These are phyloP conservation scores for Lysandra coridon DNA, from an alignment of 2,888 invertebrate species.

Conservation along the genomic window DNA sequence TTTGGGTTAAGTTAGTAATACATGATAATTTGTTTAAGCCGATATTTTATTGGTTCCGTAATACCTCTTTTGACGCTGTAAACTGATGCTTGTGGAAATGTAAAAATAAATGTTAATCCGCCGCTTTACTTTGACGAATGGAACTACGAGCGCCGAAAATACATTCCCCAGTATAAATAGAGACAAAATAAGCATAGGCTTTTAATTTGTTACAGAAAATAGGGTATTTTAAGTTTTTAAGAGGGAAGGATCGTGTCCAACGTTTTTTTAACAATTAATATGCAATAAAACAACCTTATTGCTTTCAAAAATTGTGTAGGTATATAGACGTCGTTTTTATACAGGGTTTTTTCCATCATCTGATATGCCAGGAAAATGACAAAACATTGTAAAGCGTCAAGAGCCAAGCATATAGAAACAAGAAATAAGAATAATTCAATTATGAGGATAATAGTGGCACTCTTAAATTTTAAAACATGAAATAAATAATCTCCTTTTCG, in stretches of 20 bases:
- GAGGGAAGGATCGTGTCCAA: neutral
- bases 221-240: neutral
- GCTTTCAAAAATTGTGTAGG: no score
- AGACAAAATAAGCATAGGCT: neutral
- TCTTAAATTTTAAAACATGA: neutral
- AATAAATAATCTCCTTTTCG: neutral
- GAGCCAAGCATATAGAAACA: no score
- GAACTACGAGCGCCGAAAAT: constrained; percentile 18
- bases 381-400: no score
- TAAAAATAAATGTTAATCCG: constrained; percentile 30
- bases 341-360: no score
- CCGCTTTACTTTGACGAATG: constrained; percentile 28
- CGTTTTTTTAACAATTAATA: no score
- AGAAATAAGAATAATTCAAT: no score
- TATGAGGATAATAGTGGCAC: no score
- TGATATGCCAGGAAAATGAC: no score
- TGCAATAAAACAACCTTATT: no score
- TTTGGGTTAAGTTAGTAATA: neutral
- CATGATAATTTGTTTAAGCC: constrained; percentile 1
- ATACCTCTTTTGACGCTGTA: constrained; percentile 16
- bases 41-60: constrained; percentile 14
- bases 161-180: constrained; percentile 29
- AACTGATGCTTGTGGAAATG: constrained; percentile 22
- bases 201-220: constrained; percentile 3
- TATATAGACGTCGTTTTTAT: no score